These are phyloP conservation scores for Dynastes tityus DNA, from an alignment of 2,888 invertebrate genomes.

Conservation along the genomic window DNA sequence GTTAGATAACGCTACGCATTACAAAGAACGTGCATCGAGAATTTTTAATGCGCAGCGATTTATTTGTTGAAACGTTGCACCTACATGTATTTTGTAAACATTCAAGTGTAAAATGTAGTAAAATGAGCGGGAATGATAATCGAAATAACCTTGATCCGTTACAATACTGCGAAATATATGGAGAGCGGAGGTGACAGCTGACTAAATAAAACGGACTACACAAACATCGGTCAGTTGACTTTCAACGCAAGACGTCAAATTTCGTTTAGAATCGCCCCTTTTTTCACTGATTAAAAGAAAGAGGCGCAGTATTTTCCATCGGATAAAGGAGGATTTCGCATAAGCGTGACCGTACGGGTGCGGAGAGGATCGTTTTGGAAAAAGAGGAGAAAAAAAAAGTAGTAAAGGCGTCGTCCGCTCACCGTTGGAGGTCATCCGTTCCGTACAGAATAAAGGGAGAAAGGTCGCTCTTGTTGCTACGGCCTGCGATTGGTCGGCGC, in stretches of 20 bases:
- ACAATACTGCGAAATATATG: background rate
- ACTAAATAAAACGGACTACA: background rate
- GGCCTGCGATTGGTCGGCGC: conserved; percentile 60
- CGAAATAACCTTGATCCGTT: background rate
- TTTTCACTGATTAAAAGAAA: background rate
- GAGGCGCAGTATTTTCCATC: background rate
- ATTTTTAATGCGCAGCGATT: no score
- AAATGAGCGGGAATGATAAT: conserved; percentile 1
- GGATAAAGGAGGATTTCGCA: conserved; percentile 5
- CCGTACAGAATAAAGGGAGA: background rate
- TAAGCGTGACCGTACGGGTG: background rate
- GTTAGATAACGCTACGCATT: no score
- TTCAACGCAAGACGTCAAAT: conserved; percentile 4
- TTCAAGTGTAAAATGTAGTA: background rate
- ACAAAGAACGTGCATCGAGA: no score
- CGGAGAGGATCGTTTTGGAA: conserved; percentile 3
- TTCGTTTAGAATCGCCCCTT: no score
- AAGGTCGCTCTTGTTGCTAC: conserved; percentile 50
- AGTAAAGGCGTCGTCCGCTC: background rate
- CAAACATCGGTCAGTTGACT: conserved; percentile 10
- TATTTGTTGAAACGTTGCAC: no score
- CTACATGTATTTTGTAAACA: no score
- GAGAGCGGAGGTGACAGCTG: conserved; percentile 6
- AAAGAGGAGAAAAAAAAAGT: conserved; percentile 2
- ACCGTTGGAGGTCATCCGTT: conserved; percentile 40